Conservation (phyloP, 1,140 invertebrate species). For the Drosophila micromelanica region DNA sequence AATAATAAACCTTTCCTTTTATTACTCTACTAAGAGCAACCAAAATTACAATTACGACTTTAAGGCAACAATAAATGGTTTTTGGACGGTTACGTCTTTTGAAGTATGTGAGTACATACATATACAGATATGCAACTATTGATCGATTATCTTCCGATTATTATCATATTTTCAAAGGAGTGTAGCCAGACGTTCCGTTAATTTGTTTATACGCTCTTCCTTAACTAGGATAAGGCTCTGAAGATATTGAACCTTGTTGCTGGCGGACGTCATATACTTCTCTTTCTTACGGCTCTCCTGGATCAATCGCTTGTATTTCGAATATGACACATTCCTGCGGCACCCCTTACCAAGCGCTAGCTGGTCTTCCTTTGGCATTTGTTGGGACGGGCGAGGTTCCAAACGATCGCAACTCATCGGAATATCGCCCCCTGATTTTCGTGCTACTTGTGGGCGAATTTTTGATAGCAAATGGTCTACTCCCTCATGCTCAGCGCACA, state of each 20-base stretch:
- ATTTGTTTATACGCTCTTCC: conserved; percentile 86
- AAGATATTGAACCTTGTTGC: conserved; percentile 82
- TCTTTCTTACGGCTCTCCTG: conserved; percentile 84
- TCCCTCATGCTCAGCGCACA: conserved; percentile 14
- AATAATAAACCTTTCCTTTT: neutral
- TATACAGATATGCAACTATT: too few relatives aligned
- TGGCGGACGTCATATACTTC: conserved; percentile 17
- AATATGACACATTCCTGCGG: conserved; percentile 85
- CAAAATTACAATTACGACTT: neutral
- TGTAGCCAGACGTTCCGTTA: conserved; percentile 56
- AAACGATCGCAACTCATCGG: neutral
- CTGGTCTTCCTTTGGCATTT: too few relatives aligned
- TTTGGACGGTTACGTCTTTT: too few relatives aligned
- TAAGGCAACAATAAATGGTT: too few relatives aligned
- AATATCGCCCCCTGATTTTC: neutral
- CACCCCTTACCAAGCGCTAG: too few relatives aligned
- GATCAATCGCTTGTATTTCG: conserved; percentile 84
- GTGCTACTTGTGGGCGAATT: neutral
- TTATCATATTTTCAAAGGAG: neutral
- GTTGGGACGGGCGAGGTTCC: neutral
- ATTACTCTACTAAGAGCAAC: neutral
- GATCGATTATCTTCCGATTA: too few relatives aligned
- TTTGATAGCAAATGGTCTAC: conserved; percentile 24
- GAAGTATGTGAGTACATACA: too few relatives aligned
- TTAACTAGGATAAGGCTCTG: conserved; percentile 86